Conservation (phyloP, 2,113 vertebrate species). For the Argyrosomus japonicus region DNA sequence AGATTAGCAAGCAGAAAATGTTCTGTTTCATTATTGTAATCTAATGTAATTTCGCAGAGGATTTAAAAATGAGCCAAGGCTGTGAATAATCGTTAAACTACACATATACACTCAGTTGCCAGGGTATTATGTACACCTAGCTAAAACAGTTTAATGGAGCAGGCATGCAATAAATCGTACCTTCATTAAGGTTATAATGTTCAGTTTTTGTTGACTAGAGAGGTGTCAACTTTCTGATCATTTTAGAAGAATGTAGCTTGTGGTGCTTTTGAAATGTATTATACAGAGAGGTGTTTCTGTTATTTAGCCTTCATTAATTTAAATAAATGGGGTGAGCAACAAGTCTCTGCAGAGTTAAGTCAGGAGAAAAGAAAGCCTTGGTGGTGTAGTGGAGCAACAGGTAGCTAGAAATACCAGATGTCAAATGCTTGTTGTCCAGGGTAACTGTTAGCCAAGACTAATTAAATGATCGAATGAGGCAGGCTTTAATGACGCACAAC, state of each 20-base stretch:
- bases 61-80: background rate
- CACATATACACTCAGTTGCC: background rate
- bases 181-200: background rate
- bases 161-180: background rate
- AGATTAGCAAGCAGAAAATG: background rate
- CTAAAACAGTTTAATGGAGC: background rate
- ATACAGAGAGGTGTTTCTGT: background rate
- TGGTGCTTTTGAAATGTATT: background rate
- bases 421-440: constrained; percentile 50
- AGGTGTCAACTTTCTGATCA: background rate
- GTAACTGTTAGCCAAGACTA: constrained; percentile 37
- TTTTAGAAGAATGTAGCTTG: background rate
- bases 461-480: constrained; percentile 54
- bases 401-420: constrained; percentile 46
- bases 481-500: constrained; percentile 56
- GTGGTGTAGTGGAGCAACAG: constrained; percentile 22
- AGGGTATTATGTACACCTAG: background rate
- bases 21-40: background rate
- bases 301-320: background rate
- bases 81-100: background rate
- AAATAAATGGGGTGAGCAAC: background rate
- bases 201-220: background rate
- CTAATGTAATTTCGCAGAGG: background rate
- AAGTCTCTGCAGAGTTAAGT: background rate
- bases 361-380: background rate